Conservation (phyloP, 1,140 invertebrate species). For the Lutraria rhynchaena region DNA sequence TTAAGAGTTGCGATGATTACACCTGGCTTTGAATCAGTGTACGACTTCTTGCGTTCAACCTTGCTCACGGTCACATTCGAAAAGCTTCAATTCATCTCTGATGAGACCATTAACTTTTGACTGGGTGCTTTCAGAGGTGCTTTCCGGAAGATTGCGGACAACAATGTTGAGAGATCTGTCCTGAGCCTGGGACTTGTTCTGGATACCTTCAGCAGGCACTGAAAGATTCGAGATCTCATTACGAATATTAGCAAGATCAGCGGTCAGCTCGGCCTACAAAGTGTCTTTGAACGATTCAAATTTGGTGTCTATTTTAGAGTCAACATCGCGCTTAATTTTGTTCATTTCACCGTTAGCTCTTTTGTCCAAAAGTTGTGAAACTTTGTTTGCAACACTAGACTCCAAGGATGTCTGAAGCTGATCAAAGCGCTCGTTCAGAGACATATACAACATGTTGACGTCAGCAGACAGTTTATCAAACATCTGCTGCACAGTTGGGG, state of each 20-base stretch:
- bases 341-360: slow-evolving; percentile 14
- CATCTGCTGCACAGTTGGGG: not conserved
- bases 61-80: not conserved
- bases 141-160: slow-evolving; percentile 9
- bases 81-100: not conserved
- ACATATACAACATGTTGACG: slow-evolving; percentile 27
- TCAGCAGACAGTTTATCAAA: slow-evolving; percentile 28
- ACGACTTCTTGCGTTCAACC: not conserved
- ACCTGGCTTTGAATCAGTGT: not conserved
- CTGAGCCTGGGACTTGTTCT: not conserved
- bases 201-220: not conserved
- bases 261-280: not conserved
- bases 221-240: not conserved
- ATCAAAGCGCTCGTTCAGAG: slow-evolving; percentile 17
- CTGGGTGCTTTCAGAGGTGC: slow-evolving; percentile 5
- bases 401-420: not conserved
- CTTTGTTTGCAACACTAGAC: slow-evolving; percentile 2
- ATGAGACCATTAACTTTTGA: slow-evolving; percentile 27
- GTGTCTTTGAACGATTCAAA: slow-evolving; percentile 10
- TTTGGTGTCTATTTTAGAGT: not conserved
- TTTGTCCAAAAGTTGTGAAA: slow-evolving; percentile 17
- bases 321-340: slow-evolving; percentile 1
- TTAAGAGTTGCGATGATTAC: not conserved
- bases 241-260: slow-evolving; percentile 6
- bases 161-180: slow-evolving; percentile 41